Conservation (phyloP, 2,113 vertebrate genomes). For the Psilopogon haemacephalus region DNA sequence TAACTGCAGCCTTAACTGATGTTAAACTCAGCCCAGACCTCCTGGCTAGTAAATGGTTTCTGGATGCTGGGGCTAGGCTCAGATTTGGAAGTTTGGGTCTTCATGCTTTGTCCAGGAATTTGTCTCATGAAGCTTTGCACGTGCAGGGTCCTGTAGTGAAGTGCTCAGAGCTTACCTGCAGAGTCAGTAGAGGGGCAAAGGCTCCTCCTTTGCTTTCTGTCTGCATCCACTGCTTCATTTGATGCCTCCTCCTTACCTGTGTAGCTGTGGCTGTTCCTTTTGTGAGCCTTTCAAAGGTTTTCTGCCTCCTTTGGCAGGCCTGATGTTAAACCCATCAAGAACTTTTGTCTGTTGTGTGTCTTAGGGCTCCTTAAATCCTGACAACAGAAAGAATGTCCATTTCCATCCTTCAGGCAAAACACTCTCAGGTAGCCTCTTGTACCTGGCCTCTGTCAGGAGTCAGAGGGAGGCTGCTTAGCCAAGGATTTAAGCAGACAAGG, state of each 20-base stretch:
- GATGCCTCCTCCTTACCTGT: accelerated
- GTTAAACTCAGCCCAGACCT: not conserved
- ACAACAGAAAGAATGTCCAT: not conserved
- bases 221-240: not conserved
- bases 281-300: not conserved
- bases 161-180: not conserved
- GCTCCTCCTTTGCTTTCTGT: not conserved
- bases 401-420: not conserved
- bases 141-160: not conserved
- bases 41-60: not conserved
- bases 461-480: not conserved
- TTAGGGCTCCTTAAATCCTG: not conserved
- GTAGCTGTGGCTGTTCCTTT: not conserved
- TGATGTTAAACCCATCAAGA: not conserved
- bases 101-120: not conserved
- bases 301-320: not conserved
- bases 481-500: not conserved
- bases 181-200: not conserved
- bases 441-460: not conserved
- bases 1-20: not conserved
- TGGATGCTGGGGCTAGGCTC: not conserved
- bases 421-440: not conserved
- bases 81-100: not conserved
- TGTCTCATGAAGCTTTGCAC: not conserved
- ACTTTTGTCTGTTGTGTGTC: not conserved